Evolutionary conservation across 2,888 invertebrate genomes (phyloP).

Genomic region (Tetragnatha montana): DNA sequence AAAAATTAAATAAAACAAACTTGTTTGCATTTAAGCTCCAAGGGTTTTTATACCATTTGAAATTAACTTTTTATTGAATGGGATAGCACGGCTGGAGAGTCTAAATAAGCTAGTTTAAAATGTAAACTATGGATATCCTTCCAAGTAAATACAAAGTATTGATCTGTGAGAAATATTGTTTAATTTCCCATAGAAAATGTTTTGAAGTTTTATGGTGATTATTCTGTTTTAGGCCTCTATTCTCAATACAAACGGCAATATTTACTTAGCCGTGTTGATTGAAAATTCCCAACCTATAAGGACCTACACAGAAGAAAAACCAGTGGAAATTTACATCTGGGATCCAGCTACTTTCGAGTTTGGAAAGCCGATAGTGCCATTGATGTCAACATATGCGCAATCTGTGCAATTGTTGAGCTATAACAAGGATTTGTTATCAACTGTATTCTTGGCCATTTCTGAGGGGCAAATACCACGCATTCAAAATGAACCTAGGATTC

Average conservation of each 20-base stretch:
- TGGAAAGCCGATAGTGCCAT: constrained; percentile 20
- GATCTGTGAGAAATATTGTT: too few relatives aligned
- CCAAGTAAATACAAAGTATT: too few relatives aligned
- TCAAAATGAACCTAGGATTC: constrained; percentile 44
- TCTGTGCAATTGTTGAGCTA: constrained; percentile 53
- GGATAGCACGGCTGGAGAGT: too few relatives aligned
- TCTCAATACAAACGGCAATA: constrained; percentile 2
- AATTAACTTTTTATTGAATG: too few relatives aligned
- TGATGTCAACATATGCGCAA: constrained; percentile 46
- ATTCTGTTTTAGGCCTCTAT: constrained; percentile 49
- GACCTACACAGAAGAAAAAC: not conserved
- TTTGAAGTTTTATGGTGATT: too few relatives aligned
- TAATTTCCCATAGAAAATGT: too few relatives aligned
- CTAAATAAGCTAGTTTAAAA: too few relatives aligned
- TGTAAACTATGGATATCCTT: too few relatives aligned
- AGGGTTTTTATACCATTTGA: too few relatives aligned
- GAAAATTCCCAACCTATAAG: constrained; percentile 9
- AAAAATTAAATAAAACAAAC: too few relatives aligned
- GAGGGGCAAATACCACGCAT: constrained; percentile 53
- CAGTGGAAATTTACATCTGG: constrained; percentile 63
- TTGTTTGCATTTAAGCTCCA: too few relatives aligned
- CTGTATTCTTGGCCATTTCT: constrained; percentile 40
- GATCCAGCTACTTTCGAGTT: constrained; percentile 24
- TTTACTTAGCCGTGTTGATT: constrained; percentile 37
- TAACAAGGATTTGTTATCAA: not conserved